Evolutionary conservation across 2,888 invertebrate species (phyloP), one percentile per base, ranked within the genome.

Genomic region (Rhyacophila evoluta): DNA sequence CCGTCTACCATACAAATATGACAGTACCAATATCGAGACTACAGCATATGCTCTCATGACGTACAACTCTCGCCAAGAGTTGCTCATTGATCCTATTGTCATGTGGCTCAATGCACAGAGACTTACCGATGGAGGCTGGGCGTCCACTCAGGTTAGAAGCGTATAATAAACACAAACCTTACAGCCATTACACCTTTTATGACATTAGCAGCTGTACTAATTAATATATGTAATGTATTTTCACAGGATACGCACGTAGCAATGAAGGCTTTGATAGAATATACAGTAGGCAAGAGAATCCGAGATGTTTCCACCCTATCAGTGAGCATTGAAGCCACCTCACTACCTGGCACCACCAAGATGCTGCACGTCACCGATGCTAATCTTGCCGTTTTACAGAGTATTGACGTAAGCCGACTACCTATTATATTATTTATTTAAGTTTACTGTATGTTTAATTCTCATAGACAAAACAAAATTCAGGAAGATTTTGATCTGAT

Each of bases 31-130:
- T 86, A 94, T 98, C 69, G 97, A 97, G 85, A 93, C 98, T 0
- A 98, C 98, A 0, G 95, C 98, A 0, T 98, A 97, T 86, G 98
- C 96, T 0, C 88, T 98, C 72, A 89, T 98, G 84, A 95, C 97
- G 0, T 96, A 97, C 85, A 96, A 96, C 81, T 95, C 95, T 33
- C 91, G 96, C 15, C 94, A 97, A 85, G 96, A 97, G 85, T 88
- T 92, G 75, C 92, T 93, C 84, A 93, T 95, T 79, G 96, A 97
- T 84, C 93, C 94, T 1, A 96, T 97, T 83, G 97, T 97, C 8
- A 94, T 95, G 85, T 97, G 97, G 97, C 88, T 97, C 55, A 97
- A 97, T 86, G 91, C 96, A 0, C 97, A 97, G 86, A 89, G 97
- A 74, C 88, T 97, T 4, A 93, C 94, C 1, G 96, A 97, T 84